Evolutionary conservation across 2,797 vertebrate species (phyloP).

Genomic region (Hoplostethus mediterraneus): DNA sequence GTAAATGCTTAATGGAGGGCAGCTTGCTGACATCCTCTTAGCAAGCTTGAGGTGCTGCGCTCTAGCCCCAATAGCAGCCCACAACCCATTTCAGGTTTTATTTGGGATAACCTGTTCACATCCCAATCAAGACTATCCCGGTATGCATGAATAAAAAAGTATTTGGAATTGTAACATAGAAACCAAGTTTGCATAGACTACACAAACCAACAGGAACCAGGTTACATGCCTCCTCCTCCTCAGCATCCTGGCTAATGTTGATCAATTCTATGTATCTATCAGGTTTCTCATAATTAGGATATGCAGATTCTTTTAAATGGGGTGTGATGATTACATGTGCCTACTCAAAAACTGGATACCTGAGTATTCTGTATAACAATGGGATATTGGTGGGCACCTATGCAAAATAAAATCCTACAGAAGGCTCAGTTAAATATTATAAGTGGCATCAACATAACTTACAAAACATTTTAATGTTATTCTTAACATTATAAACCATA

Average conservation of each 20-base stretch:
- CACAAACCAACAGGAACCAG: constrained; percentile 7
- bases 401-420: neutral
- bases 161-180: constrained; percentile 48
- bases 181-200: constrained; percentile 25
- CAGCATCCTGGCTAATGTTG: constrained; percentile 12
- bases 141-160: constrained; percentile 59
- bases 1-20: constrained; percentile 22
- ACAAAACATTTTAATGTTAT: too few relatives aligned
- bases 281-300: neutral
- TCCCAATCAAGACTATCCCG: constrained; percentile 57
- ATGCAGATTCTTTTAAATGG: neutral
- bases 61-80: constrained; percentile 48
- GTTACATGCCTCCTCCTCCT: neutral
- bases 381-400: neutral
- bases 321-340: neutral
- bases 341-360: neutral
- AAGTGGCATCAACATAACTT: too few relatives aligned
- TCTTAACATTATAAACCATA: too few relatives aligned
- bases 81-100: constrained; percentile 48
- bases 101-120: constrained; percentile 8
- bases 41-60: constrained; percentile 37
- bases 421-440: neutral
- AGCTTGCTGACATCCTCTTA: constrained; percentile 35
- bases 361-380: neutral
- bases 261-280: constrained; percentile 1